phyloP scores from a whole-genome alignment of 2,113 vertebrate species.

The Pitta sordida region DNA sequence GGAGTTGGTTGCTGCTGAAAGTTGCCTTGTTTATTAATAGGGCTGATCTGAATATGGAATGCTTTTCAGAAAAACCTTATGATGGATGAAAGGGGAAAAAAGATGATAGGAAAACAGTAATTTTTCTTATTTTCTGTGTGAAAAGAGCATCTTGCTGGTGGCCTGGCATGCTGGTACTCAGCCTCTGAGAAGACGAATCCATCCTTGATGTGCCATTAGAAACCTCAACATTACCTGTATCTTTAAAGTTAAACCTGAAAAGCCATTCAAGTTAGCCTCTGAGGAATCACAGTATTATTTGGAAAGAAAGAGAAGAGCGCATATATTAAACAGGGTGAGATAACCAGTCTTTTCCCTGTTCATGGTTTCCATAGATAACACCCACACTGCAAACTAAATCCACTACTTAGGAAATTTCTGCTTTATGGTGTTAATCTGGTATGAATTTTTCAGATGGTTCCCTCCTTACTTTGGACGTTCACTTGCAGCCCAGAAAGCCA shows the following conservation, averaged over 20 bases:
- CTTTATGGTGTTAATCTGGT: neutral
- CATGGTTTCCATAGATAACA: neutral
- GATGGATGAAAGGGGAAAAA: neutral
- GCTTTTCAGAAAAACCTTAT: neutral
- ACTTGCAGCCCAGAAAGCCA: neutral
- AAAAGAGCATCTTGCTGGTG: neutral
- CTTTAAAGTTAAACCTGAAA: neutral
- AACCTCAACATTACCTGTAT: neutral
- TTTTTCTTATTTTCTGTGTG: neutral
- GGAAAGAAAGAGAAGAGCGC: neutral
- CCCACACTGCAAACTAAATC: neutral
- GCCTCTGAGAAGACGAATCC: neutral
- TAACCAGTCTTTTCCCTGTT: neutral
- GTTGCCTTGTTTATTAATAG: neutral
- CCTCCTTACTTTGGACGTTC: neutral
- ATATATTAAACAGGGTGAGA: neutral
- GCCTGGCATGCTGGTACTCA: neutral
- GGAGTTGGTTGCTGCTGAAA: neutral
- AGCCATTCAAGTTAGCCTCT: neutral
- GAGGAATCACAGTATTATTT: neutral
- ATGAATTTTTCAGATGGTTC: neutral
- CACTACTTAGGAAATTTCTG: neutral
- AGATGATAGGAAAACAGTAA: neutral
- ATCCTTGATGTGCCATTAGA: neutral
- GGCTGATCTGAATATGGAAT: neutral